A percentile compares a stretch with the other conserved stretches of the same genome.
Evolutionary conservation across 2,113 vertebrate species (phyloP).

Genomic region (Petaurus breviceps): DNA sequence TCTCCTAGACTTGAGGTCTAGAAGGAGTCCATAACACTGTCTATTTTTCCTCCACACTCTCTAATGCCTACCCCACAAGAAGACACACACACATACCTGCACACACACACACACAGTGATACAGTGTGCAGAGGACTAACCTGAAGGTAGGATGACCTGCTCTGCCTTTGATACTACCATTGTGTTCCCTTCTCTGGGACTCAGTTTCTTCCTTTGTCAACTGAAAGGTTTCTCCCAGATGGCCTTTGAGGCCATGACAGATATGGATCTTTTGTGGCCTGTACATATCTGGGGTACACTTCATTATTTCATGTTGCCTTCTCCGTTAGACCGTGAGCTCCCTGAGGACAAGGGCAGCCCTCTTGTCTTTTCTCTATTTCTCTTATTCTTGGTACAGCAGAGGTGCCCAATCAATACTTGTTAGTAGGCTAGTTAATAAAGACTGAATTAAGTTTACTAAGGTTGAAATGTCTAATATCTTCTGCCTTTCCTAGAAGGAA

Average conservation of each 20-base stretch:
- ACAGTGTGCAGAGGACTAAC: background rate
- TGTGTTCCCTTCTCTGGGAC: background rate
- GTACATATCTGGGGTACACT: background rate
- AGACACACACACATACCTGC: background rate
- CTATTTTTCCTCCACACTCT: background rate
- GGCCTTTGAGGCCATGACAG: background rate
- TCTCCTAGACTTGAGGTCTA: background rate
- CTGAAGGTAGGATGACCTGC: background rate
- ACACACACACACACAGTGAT: background rate
- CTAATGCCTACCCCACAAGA: background rate
- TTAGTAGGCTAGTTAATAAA: background rate
- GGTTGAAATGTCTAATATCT: no score
- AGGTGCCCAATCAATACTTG: background rate
- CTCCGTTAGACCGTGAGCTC: no score
- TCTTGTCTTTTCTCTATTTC: background rate
- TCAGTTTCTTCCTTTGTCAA: background rate
- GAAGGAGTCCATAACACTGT: background rate
- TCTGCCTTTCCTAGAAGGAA: background rate
- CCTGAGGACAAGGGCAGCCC: no score
- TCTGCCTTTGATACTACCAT: no score
- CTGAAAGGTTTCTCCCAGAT: background rate
- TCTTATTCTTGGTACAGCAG: background rate
- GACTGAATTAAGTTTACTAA: background rate
- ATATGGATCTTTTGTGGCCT: background rate
- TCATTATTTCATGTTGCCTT: no score